Evolutionary conservation across 1,140 invertebrate species (phyloP).

Genomic region (Diorhabda carinulata): DNA sequence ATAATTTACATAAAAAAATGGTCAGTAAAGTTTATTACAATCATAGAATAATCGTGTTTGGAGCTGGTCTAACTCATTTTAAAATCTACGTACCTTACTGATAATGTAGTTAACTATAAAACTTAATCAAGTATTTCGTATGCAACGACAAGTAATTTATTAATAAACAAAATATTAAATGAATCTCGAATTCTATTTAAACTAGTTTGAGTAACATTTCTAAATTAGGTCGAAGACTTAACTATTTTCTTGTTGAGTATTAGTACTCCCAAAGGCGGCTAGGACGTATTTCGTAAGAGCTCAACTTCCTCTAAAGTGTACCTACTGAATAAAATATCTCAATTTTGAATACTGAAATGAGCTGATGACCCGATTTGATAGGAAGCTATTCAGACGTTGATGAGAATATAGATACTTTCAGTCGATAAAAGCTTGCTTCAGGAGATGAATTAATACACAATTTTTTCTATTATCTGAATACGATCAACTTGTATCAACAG

Average conservation of each 20-base stretch:
- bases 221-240: constrained; percentile 11
- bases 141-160: too few relatives aligned
- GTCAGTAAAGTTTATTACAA: too few relatives aligned
- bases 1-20: too few relatives aligned
- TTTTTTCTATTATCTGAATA: background rate
- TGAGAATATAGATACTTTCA: constrained; percentile 1
- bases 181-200: background rate
- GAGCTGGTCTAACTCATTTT: too few relatives aligned
- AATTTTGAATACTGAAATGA: constrained; percentile 9
- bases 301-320: background rate
- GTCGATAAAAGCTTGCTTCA: background rate
- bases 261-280: background rate
- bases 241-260: constrained; percentile 7
- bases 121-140: too few relatives aligned
- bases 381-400: background rate
- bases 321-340: constrained; percentile 11
- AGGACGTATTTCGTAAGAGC: background rate
- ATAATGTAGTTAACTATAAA: too few relatives aligned
- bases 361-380: constrained; percentile 4
- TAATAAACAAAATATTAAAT: too few relatives aligned
- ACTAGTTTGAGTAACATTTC: background rate
- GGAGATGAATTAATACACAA: background rate
- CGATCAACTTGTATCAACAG: too few relatives aligned
- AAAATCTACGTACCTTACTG: too few relatives aligned
- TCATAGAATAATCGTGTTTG: too few relatives aligned